Base-by-base conservation (phyloP, 2,113 vertebrate species). In the Oophaga pumilio region DNA sequence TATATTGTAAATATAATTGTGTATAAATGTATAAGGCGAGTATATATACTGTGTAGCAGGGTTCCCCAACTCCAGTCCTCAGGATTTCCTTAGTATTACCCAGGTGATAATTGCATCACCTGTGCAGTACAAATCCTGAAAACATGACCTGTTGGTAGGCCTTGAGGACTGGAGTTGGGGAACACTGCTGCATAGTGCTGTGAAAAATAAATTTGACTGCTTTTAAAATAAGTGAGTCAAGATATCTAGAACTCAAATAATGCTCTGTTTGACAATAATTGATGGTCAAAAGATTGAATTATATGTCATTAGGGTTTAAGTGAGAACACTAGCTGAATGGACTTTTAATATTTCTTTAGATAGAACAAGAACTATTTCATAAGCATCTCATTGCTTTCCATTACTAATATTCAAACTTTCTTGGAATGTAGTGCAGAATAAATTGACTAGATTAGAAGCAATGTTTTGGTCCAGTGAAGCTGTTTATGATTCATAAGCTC, bases 401-500 rank as follows among this genome's bases (percentile, higher is more conserved):
- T 85, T 64, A 76, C 74, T 76, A 59, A 76, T 62, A 18, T 76
- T 52, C 74, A 60, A 85, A 59, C 57, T 76, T 17, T 8, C 52
- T 33, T 76, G 57, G 84, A 85, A 85, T 85, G 49, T 33, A 85
- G 56, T 62, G 71, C 71, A 62, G 71, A 85, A 85, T 85, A 85
- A 76, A 85, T 76, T 85, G 84, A 62, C 69, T 85, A 64, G 71
- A 85, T 76, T 85, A 76, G 22, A 59, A 76, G 84, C 22, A 76
- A 62, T 76, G 71, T 62, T 84, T 84, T 84, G 82, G 82, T 53
- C 74, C 68, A 73, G 66, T 85, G 69, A n/a, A 76, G 84, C 84
- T 85, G 84, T 76, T 85, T 85, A 85, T 85, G 84, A 85, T 85
- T 76, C 71, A 85, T 76, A 71, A 85, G 71, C 71, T 85, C 28